These are phyloP conservation scores for Rhingia rostrata DNA, from an alignment of 2,888 invertebrate species.

Conservation along the genomic window DNA sequence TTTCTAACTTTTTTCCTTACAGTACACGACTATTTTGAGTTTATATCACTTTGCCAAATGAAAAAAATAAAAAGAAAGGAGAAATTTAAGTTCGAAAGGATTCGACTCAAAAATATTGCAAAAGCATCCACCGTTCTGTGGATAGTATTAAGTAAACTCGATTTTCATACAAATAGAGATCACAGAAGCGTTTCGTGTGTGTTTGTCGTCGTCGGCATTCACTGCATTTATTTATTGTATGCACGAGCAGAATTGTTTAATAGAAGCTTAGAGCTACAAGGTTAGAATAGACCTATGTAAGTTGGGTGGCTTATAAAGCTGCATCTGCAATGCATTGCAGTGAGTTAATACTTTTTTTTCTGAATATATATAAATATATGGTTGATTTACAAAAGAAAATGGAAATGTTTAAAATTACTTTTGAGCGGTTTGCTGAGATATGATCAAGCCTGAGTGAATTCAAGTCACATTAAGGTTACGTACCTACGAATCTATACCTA, in stretches of 20 bases:
- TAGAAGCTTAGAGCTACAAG: slow-evolving; percentile 6
- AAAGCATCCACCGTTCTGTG: slow-evolving; percentile 35
- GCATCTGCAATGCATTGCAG: slow-evolving; percentile 9
- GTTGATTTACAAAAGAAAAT: slow-evolving; percentile 5
- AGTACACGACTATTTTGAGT: slow-evolving; percentile 59
- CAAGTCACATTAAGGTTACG: slow-evolving; percentile 21
- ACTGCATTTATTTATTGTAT: slow-evolving; percentile 20
- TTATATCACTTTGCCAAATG: slow-evolving; percentile 51
- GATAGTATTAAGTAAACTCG: slow-evolving; percentile 20
- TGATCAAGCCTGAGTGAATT: slow-evolving; percentile 53
- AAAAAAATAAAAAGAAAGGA: neutral
- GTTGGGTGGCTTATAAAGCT: slow-evolving; percentile 3
- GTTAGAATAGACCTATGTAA: neutral
- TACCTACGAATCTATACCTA: neutral
- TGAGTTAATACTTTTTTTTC: slow-evolving; percentile 37
- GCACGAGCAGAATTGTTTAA: slow-evolving; percentile 5
- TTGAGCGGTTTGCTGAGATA: slow-evolving; percentile 37
- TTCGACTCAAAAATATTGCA: slow-evolving; percentile 51
- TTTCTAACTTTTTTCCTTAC: slow-evolving; percentile 35
- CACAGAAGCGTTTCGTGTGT: slow-evolving; percentile 28
- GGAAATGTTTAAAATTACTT: neutral
- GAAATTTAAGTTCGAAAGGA: slow-evolving; percentile 23
- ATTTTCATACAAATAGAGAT: slow-evolving; percentile 28
- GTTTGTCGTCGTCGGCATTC: slow-evolving; percentile 23
- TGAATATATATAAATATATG: slow-evolving; percentile 21